Base-by-base conservation (phyloP, 2,888 invertebrate genomes). In the Pandemis cinnamomeana region DNA sequence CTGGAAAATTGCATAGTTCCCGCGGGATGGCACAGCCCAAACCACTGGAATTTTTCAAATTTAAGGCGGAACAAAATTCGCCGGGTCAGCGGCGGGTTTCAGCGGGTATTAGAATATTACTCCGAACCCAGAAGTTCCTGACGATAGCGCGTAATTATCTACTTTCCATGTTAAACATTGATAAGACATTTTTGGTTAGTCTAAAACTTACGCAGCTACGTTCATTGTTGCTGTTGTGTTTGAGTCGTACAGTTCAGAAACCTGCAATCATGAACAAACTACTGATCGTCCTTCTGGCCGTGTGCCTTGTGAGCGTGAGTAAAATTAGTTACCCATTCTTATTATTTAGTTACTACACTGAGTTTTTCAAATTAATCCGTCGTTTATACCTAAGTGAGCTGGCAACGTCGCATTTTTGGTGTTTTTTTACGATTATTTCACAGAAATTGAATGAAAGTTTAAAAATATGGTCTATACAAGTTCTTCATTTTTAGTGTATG, bases 171-270 rank as follows among this genome's bases (percentile, higher is more conserved):
- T 58, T 58, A 36, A 58, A 58, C 27, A 5, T 6, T 27, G 58
- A 58, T 58, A 58, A 58, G 58, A 58, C 27, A 27, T 27, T 11
- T 11, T 58, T 58, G 4, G 58, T 27, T 58, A 27, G 58, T 58
- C 58, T 11, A 27, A 58, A 58, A 58, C 27, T 58, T 58, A 27
- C 10, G 20, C 6, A 27, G 6, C 7, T 5, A 15, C 2, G 46
- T 10, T 42, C 13, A 68, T 58, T 68, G 20, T 58, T 15, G 10
- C 15, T 27, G 36, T 27, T n/a, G 68, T 44, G 10, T 41, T 13
- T 10, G 46, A 15, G 6, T n/a, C 11, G 48, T n/a, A 11, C 8
- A 58, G 85, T 83, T 77, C 80, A 89, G 86, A 82, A 80, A 76
- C 1, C 4, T 46, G 44, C 8, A 61, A 69, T 8, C 11, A 73